Conservation (phyloP, 2,888 invertebrate genomes). For the Stenodera caucasica region DNA sequence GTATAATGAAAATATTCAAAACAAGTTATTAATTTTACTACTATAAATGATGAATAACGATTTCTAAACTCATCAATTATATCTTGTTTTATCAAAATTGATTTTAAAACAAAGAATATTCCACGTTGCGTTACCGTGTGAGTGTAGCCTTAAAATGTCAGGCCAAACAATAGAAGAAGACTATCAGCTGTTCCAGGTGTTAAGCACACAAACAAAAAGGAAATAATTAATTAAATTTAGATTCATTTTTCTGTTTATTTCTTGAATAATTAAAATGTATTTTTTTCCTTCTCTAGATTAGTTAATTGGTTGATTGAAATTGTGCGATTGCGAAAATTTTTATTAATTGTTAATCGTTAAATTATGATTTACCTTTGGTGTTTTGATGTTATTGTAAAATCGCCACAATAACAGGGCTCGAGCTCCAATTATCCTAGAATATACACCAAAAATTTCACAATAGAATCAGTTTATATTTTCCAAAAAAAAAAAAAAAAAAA, state of each 20-base stretch:
- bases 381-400: background rate
- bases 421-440: constrained; percentile 4
- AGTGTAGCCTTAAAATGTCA: constrained; percentile 23
- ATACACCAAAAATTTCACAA: constrained; percentile 2
- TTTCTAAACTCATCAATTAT: no score
- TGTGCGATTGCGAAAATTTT: no score
- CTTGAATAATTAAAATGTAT: background rate
- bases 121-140: constrained; percentile 26
- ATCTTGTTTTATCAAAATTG: no score
- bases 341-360: no score
- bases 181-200: constrained; percentile 28
- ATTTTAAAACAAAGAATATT: constrained; percentile 36
- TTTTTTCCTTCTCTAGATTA: no score
- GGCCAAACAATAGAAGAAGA: constrained; percentile 22
- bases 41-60: no score
- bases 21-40: no score
- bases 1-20: no score
- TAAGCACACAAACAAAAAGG: background rate
- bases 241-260: background rate
- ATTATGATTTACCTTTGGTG: constrained; percentile 7
- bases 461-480: no score
- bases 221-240: background rate
- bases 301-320: no score
- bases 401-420: background rate
- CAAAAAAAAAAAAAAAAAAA: background rate